Evolutionary conservation across 1,140 invertebrate species (phyloP).

Genomic region (Drusus annulatus): DNA sequence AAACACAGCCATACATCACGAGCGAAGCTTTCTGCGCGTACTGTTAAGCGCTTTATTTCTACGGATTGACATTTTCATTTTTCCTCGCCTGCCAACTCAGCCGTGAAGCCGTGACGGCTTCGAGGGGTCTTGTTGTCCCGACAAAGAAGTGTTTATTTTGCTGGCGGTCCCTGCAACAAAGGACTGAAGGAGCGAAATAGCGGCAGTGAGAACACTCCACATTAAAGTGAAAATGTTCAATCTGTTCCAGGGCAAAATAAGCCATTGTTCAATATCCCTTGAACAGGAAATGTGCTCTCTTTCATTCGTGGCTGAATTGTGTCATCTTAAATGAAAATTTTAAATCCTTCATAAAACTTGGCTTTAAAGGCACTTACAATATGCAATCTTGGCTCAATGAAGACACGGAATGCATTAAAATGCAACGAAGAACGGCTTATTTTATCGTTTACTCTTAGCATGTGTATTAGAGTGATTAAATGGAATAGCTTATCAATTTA

Average conservation of each 20-base stretch:
- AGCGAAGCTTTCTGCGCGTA: background rate
- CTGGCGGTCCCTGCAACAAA: constrained; percentile 39
- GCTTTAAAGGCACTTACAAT: too few relatives aligned
- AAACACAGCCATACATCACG: background rate
- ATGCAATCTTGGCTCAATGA: too few relatives aligned
- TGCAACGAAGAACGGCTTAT: too few relatives aligned
- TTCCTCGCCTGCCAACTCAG: constrained; percentile 30
- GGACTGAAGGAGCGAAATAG: constrained; percentile 3
- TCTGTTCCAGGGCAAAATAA: constrained; percentile 38
- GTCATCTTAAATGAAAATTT: constrained; percentile 10
- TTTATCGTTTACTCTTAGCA: too few relatives aligned
- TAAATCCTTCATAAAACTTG: too few relatives aligned
- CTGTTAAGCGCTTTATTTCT: constrained; percentile 38
- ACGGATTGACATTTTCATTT: constrained; percentile 42
- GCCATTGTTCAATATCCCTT: constrained; percentile 32
- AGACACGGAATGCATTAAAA: too few relatives aligned
- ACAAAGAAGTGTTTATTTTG: constrained; percentile 50
- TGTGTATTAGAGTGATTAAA: too few relatives aligned
- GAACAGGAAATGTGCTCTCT: background rate
- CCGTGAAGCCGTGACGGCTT: background rate
- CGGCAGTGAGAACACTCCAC: constrained; percentile 26
- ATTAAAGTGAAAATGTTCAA: constrained; percentile 41
- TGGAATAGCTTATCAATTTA: too few relatives aligned
- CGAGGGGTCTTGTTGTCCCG: constrained; percentile 38
- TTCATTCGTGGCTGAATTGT: background rate